phyloP scores from a whole-genome alignment of 2,113 vertebrate species.

The Callaeas wilsoni region DNA sequence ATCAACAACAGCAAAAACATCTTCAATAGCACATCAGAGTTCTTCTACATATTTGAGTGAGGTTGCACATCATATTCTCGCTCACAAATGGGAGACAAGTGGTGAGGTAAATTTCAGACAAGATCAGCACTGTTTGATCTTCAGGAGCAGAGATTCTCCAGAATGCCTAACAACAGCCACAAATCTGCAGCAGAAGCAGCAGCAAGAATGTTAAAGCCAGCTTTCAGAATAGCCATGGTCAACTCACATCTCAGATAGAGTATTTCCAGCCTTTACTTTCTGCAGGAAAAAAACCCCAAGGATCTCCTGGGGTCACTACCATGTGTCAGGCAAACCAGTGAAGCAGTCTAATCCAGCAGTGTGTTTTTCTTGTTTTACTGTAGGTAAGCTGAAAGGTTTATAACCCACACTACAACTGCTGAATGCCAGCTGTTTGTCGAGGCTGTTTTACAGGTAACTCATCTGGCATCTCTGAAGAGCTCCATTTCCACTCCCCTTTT shows the following conservation, averaged over 20 bases:
- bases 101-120: background rate
- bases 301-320: background rate
- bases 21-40: background rate
- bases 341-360: background rate
- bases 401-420: background rate
- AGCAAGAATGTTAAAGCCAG: background rate
- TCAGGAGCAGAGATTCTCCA: background rate
- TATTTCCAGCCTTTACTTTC: slow-evolving; percentile 1
- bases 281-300: background rate
- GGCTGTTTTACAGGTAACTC: background rate
- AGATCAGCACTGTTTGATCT: background rate
- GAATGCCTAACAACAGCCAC: background rate
- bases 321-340: background rate
- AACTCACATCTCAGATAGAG: background rate
- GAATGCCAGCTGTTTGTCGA: background rate
- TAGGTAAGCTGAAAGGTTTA: slow-evolving; percentile 32
- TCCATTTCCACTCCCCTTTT: background rate
- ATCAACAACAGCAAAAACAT: background rate
- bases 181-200: background rate
- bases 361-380: slow-evolving; percentile 48
- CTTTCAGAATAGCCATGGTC: background rate
- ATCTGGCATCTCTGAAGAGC: background rate
- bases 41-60: background rate
- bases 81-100: background rate
- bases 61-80: background rate